Percentiles rank a stretch among this genome's conserved stretches.
Conservation (phyloP, 1,140 invertebrate genomes). For the Bombus vancouverensis region DNA sequence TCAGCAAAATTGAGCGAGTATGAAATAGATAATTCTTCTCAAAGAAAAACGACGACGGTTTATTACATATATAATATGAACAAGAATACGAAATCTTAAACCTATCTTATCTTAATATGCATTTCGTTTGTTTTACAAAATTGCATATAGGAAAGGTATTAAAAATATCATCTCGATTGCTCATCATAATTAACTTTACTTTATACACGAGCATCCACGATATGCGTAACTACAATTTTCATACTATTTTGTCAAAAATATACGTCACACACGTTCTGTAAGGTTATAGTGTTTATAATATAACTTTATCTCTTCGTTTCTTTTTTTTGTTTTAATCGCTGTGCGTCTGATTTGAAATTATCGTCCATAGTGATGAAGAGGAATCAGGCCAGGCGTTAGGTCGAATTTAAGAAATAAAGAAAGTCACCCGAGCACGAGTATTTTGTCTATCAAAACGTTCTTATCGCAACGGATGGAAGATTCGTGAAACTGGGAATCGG, state of each 20-base stretch:
- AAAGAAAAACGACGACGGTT: neutral
- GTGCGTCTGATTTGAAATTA: neutral
- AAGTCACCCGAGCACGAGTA: neutral
- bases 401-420: neutral
- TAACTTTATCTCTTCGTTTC: neutral
- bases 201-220: neutral
- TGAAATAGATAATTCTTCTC: neutral
- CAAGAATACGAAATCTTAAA: neutral
- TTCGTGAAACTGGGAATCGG: conserved; percentile 28
- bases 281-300: too few relatives aligned
- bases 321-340: neutral
- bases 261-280: neutral
- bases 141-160: neutral
- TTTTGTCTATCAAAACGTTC: neutral
- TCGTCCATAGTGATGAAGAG: neutral
- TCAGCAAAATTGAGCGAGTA: neutral
- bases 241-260: neutral
- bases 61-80: neutral
- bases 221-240: neutral
- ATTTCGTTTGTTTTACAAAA: neutral
- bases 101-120: neutral
- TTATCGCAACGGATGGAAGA: conserved; percentile 8
- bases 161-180: neutral
- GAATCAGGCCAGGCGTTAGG: too few relatives aligned
- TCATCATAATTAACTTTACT: neutral